Evolutionary conservation across 2,888 invertebrate species (phyloP).

Genomic region (Myathropa florea): DNA sequence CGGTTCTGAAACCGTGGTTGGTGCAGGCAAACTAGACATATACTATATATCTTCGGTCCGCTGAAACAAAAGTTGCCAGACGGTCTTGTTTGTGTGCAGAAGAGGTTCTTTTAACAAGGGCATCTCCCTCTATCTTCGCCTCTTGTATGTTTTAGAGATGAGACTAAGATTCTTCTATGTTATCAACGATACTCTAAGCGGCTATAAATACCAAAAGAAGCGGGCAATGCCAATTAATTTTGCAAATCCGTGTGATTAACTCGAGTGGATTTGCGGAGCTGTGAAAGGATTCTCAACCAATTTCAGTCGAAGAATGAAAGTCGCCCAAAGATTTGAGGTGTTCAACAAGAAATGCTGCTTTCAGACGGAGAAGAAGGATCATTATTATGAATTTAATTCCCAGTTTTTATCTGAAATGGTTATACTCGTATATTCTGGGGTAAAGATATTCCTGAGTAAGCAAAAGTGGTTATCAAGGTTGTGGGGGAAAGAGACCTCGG

Average conservation of each 20-base stretch:
- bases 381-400: no score
- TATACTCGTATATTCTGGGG: no score
- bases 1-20: neutral
- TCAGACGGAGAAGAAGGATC: no score
- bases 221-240: neutral
- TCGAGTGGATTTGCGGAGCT: neutral
- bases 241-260: neutral
- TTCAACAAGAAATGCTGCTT: neutral
- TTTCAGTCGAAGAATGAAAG: neutral
- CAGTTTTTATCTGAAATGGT: no score
- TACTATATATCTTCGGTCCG: neutral
- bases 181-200: neutral
- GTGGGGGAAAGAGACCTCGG: no score
- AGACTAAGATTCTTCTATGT: neutral
- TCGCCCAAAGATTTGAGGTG: neutral
- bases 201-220: neutral
- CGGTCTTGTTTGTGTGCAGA: neutral
- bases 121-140: no score
- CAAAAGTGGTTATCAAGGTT: no score
- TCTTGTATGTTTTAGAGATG: no score
- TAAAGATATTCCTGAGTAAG: no score
- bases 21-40: neutral
- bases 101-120: neutral
- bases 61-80: neutral
- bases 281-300: neutral